phyloP scores from a whole-genome alignment of 2,797 vertebrate species.

The Graptemys geographica region DNA sequence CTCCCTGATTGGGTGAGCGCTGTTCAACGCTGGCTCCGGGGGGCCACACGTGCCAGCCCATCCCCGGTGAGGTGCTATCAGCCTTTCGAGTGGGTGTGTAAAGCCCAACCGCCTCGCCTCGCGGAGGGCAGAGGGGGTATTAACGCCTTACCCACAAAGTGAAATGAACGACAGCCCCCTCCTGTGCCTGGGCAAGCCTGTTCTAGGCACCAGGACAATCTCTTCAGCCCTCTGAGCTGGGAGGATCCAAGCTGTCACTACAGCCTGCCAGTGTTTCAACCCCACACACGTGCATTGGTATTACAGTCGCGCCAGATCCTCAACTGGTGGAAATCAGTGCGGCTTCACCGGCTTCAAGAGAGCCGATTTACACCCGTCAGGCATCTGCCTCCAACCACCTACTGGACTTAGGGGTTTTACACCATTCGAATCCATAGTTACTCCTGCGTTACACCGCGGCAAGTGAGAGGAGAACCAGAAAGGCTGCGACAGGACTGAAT shows the following conservation, averaged over 20 bases:
- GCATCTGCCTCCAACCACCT: too few relatives aligned
- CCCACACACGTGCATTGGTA: background rate
- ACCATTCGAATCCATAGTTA: too few relatives aligned
- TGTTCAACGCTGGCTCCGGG: slow-evolving; percentile 48
- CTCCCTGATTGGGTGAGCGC: background rate
- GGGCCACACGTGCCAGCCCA: slow-evolving; percentile 60
- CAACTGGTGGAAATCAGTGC: too few relatives aligned
- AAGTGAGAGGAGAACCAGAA: too few relatives aligned
- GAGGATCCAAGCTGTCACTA: background rate
- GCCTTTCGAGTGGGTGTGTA: slow-evolving; percentile 57
- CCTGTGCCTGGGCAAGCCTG: slow-evolving; percentile 60
- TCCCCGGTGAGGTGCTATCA: slow-evolving; percentile 51
- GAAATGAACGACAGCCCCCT: slow-evolving; percentile 52
- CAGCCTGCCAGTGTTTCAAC: slow-evolving; percentile 14
- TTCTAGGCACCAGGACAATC: slow-evolving; percentile 64
- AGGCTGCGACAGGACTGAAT: too few relatives aligned
- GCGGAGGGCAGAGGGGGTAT: slow-evolving; percentile 41
- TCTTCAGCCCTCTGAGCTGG: background rate
- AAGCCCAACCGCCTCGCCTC: slow-evolving; percentile 64
- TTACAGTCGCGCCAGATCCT: too few relatives aligned
- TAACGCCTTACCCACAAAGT: slow-evolving; percentile 72
- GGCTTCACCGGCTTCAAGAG: too few relatives aligned
- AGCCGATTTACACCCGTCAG: too few relatives aligned
- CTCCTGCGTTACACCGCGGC: too few relatives aligned
- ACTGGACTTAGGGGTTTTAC: too few relatives aligned